Evolutionary conservation across 2,113 vertebrate species (phyloP).

Genomic region (Martes martes): DNA sequence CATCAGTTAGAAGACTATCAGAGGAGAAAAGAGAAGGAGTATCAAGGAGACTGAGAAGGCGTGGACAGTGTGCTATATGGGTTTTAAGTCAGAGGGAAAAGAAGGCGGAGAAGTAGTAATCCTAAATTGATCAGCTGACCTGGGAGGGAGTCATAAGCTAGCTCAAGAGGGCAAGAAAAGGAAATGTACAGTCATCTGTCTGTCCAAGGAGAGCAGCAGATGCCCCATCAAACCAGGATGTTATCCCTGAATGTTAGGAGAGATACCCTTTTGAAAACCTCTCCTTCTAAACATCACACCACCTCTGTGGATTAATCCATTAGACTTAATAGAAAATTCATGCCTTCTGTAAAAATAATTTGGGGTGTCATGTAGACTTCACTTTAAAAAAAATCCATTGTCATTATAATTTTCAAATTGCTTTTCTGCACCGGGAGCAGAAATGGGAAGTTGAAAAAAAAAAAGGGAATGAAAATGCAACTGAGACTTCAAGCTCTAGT

Average conservation of each 20-base stretch:
- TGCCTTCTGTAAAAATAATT: constrained; percentile 33
- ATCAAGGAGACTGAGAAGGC: neutral
- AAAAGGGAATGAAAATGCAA: constrained; percentile 31
- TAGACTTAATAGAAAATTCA: constrained; percentile 36
- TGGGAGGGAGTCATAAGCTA: neutral
- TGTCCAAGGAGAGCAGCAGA: neutral
- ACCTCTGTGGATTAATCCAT: neutral
- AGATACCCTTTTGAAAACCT: neutral
- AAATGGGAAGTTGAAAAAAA: constrained; percentile 36
- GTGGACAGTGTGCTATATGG: too few species aligned
- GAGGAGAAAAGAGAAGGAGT: neutral
- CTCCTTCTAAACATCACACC: neutral
- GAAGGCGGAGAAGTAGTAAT: neutral
- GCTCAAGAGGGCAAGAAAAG: neutral
- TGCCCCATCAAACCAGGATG: neutral
- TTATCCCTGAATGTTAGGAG: neutral
- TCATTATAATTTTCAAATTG: constrained; percentile 52
- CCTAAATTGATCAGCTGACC: neutral
- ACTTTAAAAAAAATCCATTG: constrained; percentile 2
- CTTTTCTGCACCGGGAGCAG: constrained; percentile 40
- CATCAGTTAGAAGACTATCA: neutral
- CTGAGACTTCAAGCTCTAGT: constrained; percentile 5
- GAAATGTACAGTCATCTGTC: neutral
- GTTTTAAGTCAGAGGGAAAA: neutral
- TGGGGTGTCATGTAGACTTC: constrained; percentile 18